Evolutionary conservation across 2,888 invertebrate genomes (phyloP), one percentile per base, ranked within the genome.

Genomic region (Nudaria mundana): DNA sequence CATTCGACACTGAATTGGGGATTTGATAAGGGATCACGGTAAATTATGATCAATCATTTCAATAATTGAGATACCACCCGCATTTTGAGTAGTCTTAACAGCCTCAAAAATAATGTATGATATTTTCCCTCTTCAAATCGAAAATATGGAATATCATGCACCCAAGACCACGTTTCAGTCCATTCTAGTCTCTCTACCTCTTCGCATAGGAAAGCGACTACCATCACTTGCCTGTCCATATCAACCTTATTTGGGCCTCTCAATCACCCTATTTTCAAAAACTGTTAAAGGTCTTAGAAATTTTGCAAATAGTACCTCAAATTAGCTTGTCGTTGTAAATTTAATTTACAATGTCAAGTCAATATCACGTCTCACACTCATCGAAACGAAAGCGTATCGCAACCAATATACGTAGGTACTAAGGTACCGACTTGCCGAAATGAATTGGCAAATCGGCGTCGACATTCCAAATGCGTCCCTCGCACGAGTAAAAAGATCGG

Each of bases 371-470:
- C 26, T 16, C 11, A 33, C 14, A 33, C 25, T 11, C 8, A 28
- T 26, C 15, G 18, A 26, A 13, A 33, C 39, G 23, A 11, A 38
- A 49, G 66, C 73, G 72, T 66, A 49, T 66, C 71, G 71, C 52
- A 16, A 13, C 4, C 12, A 51, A 15, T 70, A 71, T 76, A 62
- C 31, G 36, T n/a, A n/a, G n/a, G n/a, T n/a, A n/a, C n/a, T n/a
- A n/a, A n/a, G n/a, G n/a, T 11, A 25, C 33, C 30, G 41, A 48
- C 49, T 73, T 77, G 81, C 79, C 82, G 72, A 83, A 82, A 80
- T 80, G 76, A 81, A 85, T 85, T 82, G 84, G 81, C 80, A 70
- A 85, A 82, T 80, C 76, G 77, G 66, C 78, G 71, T 78, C 73
- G 81, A 81, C 82, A 83, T 86, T 86, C 82, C 72, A 71, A 46